These are phyloP conservation scores for Otis tarda DNA, from an alignment of 2,113 vertebrate genomes.

Conservation along the genomic window DNA sequence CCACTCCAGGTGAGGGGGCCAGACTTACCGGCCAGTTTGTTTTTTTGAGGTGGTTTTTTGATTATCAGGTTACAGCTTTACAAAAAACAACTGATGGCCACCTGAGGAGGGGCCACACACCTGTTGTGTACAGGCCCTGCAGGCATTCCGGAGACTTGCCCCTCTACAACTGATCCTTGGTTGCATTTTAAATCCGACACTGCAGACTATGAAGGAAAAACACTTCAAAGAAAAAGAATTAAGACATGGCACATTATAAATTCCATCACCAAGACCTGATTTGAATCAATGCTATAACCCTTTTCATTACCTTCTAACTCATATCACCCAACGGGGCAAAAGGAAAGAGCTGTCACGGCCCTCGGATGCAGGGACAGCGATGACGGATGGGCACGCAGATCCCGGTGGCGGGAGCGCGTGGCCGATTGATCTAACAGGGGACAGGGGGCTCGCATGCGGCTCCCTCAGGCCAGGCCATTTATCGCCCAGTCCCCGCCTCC, in stretches of 20 bases:
- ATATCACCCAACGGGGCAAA: background rate
- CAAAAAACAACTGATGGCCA: background rate
- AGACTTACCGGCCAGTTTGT: background rate
- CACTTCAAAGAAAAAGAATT: background rate
- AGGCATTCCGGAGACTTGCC: background rate
- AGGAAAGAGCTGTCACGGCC: no score
- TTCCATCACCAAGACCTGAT: background rate
- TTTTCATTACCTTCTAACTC: background rate
- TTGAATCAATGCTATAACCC: background rate
- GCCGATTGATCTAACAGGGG: no score
- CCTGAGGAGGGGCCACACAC: background rate
- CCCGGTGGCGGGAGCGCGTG: no score
- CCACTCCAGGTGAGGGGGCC: background rate
- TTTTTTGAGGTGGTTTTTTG: background rate
- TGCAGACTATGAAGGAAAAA: background rate
- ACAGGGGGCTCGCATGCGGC: no score
- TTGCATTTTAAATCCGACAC: background rate
- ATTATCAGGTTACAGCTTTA: background rate
- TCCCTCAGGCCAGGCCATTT: no score
- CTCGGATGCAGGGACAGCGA: no score
- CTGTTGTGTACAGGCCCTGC: background rate
- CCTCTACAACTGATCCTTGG: background rate
- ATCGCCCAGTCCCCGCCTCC: no score
- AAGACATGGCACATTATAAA: background rate
- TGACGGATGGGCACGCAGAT: no score